Evolutionary conservation across 2,797 vertebrate genomes (phyloP), one percentile per base, ranked within the genome.

Genomic region (Sebastes vulpes): DNA sequence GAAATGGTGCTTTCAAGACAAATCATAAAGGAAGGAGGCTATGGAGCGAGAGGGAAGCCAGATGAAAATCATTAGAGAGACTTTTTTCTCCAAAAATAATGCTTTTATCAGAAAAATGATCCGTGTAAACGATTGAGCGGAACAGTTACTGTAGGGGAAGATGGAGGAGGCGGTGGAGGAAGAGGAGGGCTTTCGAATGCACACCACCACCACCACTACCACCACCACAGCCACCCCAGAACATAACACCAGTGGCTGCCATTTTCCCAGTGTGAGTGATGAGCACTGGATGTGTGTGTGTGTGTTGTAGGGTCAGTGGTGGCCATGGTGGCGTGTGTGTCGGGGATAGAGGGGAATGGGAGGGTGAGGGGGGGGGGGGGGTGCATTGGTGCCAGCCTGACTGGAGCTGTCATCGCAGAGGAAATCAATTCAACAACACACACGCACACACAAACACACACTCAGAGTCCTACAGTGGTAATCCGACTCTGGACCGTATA

Each of bases 401-500:
- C 98, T 97, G 97, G 98, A 97, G 97, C 96, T 97, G 97, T 97
- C 97, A 96, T 96, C 94, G 94, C 97, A 97, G 96, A 97, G 95
- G 96, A 98, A 98, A 99, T 98, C 97, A 97, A 98, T 98, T 96
- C 95, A 87, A 91, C 91, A 92, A 69, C 65, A 60, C 70, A 78
- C 68, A 50, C 32, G 57, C 56, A 74, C 63, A 74, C 29, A 71
- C 38, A 42, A 16, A 42, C 77, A 79, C 54, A 74, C 65, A 71
- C 73, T n/a, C 70, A 2, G 21, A 83, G 78, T 72, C 72, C 60
- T 77, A 95, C 86, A 84, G 77, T 75, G 77, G 93, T 90, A 93
- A 93, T 87, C 75, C 5, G 83, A 93, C 71, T 87, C 93, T 72
- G 71, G 77, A 66, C 18, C 7, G 3, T 75, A 42, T 63, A 86